Evolutionary conservation across 2,888 invertebrate species (phyloP), one percentile per base, ranked within the genome.

Genomic region (Coenonympha arcania): DNA sequence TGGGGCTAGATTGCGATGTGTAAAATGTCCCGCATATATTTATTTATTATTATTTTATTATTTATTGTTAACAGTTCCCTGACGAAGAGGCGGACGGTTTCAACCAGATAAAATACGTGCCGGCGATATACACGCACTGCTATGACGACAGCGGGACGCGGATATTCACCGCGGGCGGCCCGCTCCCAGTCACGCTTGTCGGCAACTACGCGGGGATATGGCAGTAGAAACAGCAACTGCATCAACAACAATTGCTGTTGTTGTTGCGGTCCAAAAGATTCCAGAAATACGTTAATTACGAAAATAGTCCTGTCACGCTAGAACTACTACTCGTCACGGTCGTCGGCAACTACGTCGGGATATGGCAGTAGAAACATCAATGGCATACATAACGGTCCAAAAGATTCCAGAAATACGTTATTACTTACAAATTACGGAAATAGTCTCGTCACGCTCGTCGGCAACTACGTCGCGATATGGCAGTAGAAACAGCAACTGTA

Each of bases 91-190:
- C 93, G 56, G 94, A 95, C 61, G 93, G 93, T 3, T 91, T 93
- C 67, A 93, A 93, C 81, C 92, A 93, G 64, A 91, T 93, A 49
- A 94, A 95, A 79, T 95, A 97, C 78, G 93, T 93, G 53, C 93
- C 96, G 22, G 98, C 98, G 13, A 95, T 98, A 67, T 98, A 98
- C 80, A 97, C 98, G 2, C 98, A 98, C 75, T 96, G 96, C 79
- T 98, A 97, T 76, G 97, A 98, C 78, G 90, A 92, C 61, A 94
- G 93, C 57, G 96, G 97, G 9, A 96, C 96, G 9, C 86, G 96
- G 49, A 88, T 98, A 30, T 98, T 98, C 87, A 93, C 96, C 0
- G 98, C 97, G 6, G 98, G 98, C 6, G 98, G 98, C 0, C 98
- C 98, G 1, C 87, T 98, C 47, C 95, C 96, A 19, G 95, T 95